phyloP scores from a whole-genome alignment of 2,888 invertebrate genomes.

The Eupeodes latifasciatus region DNA sequence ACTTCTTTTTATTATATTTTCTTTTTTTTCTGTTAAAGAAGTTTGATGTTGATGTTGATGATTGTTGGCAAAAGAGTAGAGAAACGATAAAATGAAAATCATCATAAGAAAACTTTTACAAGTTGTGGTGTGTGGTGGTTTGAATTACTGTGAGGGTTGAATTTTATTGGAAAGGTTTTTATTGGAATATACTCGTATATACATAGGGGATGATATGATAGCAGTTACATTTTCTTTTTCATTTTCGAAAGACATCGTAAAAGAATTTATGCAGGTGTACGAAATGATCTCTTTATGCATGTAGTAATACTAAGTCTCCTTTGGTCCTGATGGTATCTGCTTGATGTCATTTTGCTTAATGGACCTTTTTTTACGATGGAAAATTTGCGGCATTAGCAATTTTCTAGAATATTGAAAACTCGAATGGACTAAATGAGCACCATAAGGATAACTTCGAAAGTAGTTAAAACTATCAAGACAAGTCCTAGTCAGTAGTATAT shows the following conservation, averaged over 20 bases:
- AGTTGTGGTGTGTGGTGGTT: neutral
- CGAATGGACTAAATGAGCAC: too few species aligned
- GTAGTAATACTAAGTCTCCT: neutral
- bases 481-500: too few species aligned
- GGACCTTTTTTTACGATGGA: neutral
- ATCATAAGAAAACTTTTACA: neutral
- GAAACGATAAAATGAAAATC: slow-evolving; percentile 1
- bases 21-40: neutral
- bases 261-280: neutral
- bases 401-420: too few species aligned
- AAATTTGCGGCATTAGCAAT: neutral
- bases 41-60: slow-evolving; percentile 20
- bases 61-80: neutral
- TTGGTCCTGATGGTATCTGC: neutral
- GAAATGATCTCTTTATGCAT: neutral
- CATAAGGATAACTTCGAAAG: too few species aligned
- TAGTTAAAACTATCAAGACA: too few species aligned
- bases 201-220: neutral
- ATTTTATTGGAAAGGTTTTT: neutral
- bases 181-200: neutral
- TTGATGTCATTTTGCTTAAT: neutral
- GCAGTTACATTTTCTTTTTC: neutral
- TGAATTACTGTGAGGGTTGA: neutral
- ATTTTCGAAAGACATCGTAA: neutral
- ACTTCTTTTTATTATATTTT: too few species aligned